A percentile compares a stretch with the other conserved stretches of the same genome.
phyloP scores from a whole-genome alignment of 1,140 invertebrate species.

The Zophobas atratus region DNA sequence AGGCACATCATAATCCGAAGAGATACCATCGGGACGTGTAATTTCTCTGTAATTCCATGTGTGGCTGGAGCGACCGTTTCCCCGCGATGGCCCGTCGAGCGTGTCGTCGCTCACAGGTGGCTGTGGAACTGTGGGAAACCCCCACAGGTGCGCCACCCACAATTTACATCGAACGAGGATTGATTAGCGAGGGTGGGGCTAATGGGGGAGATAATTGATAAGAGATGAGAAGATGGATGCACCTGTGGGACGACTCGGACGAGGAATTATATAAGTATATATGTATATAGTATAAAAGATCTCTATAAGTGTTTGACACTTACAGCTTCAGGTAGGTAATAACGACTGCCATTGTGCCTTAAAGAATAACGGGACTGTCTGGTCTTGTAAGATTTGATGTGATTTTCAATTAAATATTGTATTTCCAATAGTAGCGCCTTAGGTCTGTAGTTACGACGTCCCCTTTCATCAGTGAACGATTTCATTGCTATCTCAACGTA shows the following conservation, averaged over 20 bases:
- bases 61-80: conserved; percentile 27
- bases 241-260: too few species aligned
- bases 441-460: too few species aligned
- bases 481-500: too few species aligned
- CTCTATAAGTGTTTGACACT: too few species aligned
- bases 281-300: not conserved
- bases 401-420: too few species aligned
- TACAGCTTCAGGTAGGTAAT: too few species aligned
- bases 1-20: conserved; percentile 8
- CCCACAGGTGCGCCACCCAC: conserved; percentile 47
- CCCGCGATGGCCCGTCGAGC: conserved; percentile 40
- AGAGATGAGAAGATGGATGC: not conserved
- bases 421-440: too few species aligned
- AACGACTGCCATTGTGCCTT: too few species aligned
- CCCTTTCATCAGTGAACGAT: too few species aligned
- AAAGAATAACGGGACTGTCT: too few species aligned
- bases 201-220: not conserved
- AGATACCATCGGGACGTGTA: conserved; percentile 30
- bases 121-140: conserved; percentile 47
- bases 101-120: conserved; percentile 48
- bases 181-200: conserved; percentile 1
- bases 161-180: conserved; percentile 8
- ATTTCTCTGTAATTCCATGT: conserved; percentile 39
- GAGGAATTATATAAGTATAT: not conserved
- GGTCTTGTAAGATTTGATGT: too few species aligned